Conservation (phyloP, 1,140 invertebrate species). For the Bombus cullumanus region DNA sequence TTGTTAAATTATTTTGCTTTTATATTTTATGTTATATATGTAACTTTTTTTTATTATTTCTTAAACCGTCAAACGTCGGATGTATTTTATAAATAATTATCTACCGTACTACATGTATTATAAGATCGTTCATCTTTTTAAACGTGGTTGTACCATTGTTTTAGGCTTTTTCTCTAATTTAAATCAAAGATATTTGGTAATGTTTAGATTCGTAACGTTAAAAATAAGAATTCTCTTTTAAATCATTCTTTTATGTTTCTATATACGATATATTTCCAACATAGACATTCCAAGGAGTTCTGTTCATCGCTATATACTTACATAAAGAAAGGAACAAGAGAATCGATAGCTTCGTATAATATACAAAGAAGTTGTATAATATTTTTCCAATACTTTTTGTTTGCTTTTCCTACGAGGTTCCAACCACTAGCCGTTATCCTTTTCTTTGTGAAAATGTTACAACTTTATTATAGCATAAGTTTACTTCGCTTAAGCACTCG, state of each 20-base stretch:
- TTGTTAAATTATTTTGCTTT: background rate
- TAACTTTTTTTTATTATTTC: background rate
- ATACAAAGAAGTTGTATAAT: background rate
- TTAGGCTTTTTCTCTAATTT: background rate
- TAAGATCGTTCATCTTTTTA: background rate
- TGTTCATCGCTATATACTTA: background rate
- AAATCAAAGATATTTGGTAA: background rate
- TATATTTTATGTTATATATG: background rate
- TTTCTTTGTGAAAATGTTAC: background rate
- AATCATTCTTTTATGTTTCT: background rate
- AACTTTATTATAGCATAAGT: slow-evolving; percentile 38
- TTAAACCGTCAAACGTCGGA: background rate
- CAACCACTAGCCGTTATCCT: background rate
- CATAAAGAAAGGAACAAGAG: background rate
- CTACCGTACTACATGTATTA: background rate
- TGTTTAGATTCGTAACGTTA: background rate
- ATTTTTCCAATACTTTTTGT: background rate
- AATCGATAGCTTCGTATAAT: background rate
- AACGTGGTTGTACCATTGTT: background rate
- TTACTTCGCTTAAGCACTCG: slow-evolving; percentile 46
- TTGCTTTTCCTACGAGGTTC: background rate
- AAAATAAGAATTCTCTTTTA: background rate
- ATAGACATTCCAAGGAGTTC: background rate
- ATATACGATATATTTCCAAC: background rate
- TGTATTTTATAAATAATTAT: background rate